Evolutionary conservation across 2,797 vertebrate genomes (phyloP), one percentile per base, ranked within the genome.

Genomic region (Numenius phaeopus): DNA sequence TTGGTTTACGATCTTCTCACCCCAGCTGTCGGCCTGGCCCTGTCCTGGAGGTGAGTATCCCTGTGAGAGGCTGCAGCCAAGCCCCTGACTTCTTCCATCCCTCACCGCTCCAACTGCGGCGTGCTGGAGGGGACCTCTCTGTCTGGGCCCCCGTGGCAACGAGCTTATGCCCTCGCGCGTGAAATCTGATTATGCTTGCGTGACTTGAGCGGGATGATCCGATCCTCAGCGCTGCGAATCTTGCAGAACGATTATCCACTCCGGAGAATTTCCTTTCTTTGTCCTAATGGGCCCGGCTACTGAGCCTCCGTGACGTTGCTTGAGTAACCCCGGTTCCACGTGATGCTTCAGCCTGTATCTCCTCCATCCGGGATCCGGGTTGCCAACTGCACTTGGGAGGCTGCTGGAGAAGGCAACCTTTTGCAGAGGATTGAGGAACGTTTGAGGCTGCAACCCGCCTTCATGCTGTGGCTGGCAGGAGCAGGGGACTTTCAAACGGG

Each of bases 191-290:
- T 95, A 93, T 0, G 71, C 37, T 69, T 90, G 90, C 42, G 67
- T 94, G 91, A 83, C 89, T 83, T 87, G 93, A 92, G 93, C 32
- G 0, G 95, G 96, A 97, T 96, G 96, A 97, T 89, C 95, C 2
- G 3, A 30, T 77, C 85, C 73, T 79, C 80, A 47, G 77, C 6
- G 0, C 91, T 5, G 54, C 0, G 44, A 17, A 86, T 90, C 95
- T 54, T 4, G 3, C 70, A 10, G 69, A 73, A 73, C 1, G 47
- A 92, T 97, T 95, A 96, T 95, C 94, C 72, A 81, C 87, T 13
- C 50, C 0, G 3, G 89, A 81, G 81, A 66, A 65, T 83, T 94
- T 79, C 91, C 66, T 64, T 91, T 76, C 87, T 86, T 95, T 88
- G 88, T 59, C 67, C 73, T 58, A 32, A 70, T 5, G 90, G 76